These are phyloP conservation scores for Trypoxylon attenuatum DNA, from an alignment of 2,888 invertebrate genomes.

Conservation along the genomic window DNA sequence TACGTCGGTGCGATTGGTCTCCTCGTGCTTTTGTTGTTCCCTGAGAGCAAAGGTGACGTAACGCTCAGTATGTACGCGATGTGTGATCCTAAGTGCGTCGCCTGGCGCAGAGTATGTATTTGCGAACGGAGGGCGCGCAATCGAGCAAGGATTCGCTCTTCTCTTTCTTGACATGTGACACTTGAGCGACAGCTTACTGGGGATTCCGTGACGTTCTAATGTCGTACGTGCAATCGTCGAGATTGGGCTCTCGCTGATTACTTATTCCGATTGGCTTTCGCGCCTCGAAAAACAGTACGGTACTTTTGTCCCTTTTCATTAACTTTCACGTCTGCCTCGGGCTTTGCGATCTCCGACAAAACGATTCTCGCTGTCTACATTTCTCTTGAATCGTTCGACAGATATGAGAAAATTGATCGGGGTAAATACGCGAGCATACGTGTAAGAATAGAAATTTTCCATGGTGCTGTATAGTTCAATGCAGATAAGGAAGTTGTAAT, in stretches of 20 bases:
- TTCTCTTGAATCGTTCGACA: too few species aligned
- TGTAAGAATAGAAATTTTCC: too few species aligned
- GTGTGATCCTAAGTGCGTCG: constrained; percentile 22
- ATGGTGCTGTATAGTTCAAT: too few species aligned
- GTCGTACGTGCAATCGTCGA: constrained; percentile 55
- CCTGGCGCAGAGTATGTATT: constrained; percentile 18
- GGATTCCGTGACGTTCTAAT: constrained; percentile 67
- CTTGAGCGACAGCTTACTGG: constrained; percentile 69
- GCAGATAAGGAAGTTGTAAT: too few species aligned
- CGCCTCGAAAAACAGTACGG: neutral
- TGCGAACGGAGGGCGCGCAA: neutral
- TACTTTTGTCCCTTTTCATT: neutral
- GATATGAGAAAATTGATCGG: too few species aligned
- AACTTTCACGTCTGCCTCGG: too few species aligned
- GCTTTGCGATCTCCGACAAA: neutral
- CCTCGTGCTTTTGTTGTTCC: neutral
- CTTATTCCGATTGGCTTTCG: constrained; percentile 51
- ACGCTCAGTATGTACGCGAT: constrained; percentile 7
- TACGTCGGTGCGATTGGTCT: neutral
- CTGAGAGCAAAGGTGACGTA: neutral
- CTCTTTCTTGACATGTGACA: constrained; percentile 58
- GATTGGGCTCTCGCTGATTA: constrained; percentile 61
- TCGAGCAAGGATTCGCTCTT: neutral
- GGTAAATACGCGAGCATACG: too few species aligned
- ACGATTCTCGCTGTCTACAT: neutral